Evolutionary conservation across 2,888 invertebrate species (phyloP), one percentile per base, ranked within the genome.

Genomic region (Hemicrepidius hirtus): DNA sequence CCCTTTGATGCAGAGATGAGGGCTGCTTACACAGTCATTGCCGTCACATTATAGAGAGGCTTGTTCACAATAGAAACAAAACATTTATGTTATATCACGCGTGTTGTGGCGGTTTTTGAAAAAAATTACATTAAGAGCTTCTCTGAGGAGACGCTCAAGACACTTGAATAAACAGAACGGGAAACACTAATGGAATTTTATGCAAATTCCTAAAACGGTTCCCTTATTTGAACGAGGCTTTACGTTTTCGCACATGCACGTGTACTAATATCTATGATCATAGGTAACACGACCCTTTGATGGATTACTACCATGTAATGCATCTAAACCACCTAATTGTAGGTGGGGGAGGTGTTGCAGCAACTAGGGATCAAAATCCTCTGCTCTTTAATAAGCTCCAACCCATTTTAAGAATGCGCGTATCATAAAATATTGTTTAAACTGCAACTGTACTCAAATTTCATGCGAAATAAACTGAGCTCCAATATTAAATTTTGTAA

Each of bases 1-100:
- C 73, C 60, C 73, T 73, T 73, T 73, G 73, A 73, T 63, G 73
- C 69, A 69, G 65, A 69, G 73, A 73, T 73, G 73, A 73, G 73
- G 73, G 73, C 67, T 73, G 73, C 65, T 73, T 73, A 73, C 73
- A 60, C 68, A 73, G 66, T 69, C 73, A 63, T 73, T 70, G 69
- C 73, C 66, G 65, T 69, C 62, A 62, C 69, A 69, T 69, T 73
- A 70, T 67, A 70, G 59, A 73, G 63, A 73, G 70, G 66, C 41
- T 24, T 46, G 57, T 73, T 69, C 70, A 70, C 73, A 67, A 70
- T 70, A 67, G 63, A 46, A 66, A 44, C 44, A 69, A 59, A 73
- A 69, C 65, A 62, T 53, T 66, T 46, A 20, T 35, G 32, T 46
- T 57, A 10, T 20, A 49, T 60, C 20, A 28, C 28, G 49, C 59